These are phyloP conservation scores for Eilema sororculum DNA, from an alignment of 2,888 invertebrate genomes.

Conservation along the genomic window DNA sequence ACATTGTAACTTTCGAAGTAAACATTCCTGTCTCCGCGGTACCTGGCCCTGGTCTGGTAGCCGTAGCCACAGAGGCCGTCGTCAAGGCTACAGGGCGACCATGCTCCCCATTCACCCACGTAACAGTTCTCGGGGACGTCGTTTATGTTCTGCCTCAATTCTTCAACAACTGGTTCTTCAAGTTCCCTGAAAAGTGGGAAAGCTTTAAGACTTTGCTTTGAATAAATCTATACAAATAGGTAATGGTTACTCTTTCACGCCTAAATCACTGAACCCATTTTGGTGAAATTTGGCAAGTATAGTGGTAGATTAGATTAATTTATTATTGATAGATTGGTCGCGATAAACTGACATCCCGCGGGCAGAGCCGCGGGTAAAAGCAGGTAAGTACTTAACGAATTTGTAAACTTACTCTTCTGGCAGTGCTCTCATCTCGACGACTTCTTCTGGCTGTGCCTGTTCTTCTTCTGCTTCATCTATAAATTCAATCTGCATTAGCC, in stretches of 20 bases:
- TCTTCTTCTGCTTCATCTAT: slow-evolving; percentile 5
- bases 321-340: too few species aligned
- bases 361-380: too few species aligned
- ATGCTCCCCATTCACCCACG: slow-evolving; percentile 66
- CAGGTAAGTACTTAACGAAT: too few species aligned
- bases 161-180: slow-evolving; percentile 60
- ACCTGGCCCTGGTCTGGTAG: slow-evolving; percentile 53
- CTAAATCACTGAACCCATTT: too few species aligned
- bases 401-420: slow-evolving; percentile 33
- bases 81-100: slow-evolving; percentile 67
- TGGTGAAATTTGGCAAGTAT: too few species aligned
- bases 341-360: too few species aligned
- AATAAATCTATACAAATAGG: too few species aligned
- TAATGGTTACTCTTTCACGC: too few species aligned
- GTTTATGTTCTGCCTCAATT: slow-evolving; percentile 46
- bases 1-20: slow-evolving; percentile 21
- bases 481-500: background rate
- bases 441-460: background rate
- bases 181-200: slow-evolving; percentile 49
- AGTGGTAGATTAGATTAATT: too few species aligned
- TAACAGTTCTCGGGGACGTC: slow-evolving; percentile 39
- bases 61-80: slow-evolving; percentile 69
- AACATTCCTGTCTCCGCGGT: slow-evolving; percentile 18
- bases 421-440: slow-evolving; percentile 15
- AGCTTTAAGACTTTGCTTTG: too few species aligned